A percentile compares a stretch with the other conserved stretches of the same genome.
Conservation (phyloP, 2,113 vertebrate species). For the Desmodus rotundus region DNA sequence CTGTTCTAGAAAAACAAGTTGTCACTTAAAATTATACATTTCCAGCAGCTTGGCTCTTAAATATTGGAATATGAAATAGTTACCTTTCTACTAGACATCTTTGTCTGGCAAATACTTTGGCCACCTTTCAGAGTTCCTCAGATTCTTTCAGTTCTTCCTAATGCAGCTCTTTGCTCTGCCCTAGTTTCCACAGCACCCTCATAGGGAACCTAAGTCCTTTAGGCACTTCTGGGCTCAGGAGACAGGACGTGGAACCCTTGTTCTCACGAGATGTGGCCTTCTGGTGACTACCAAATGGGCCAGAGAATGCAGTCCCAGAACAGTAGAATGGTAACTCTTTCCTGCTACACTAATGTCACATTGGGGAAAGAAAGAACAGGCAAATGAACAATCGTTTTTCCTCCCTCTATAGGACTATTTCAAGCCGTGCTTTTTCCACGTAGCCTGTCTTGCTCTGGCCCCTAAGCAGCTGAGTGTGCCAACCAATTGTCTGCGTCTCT, state of each 20-base stretch:
- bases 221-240: too few species aligned
- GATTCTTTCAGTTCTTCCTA: not conserved
- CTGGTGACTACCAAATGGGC: not conserved
- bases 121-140: not conserved
- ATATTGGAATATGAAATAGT: not conserved
- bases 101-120: not conserved
- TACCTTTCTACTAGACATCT: not conserved
- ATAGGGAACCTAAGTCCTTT: accelerated
- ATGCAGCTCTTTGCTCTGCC: not conserved
- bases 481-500: not conserved
- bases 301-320: not conserved
- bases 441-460: not conserved
- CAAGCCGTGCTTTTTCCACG: not conserved
- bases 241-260: not conserved
- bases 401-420: not conserved
- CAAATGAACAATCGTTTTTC: not conserved
- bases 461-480: not conserved
- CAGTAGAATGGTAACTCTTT: not conserved
- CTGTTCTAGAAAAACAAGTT: not conserved
- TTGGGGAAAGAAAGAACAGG: not conserved
- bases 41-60: not conserved
- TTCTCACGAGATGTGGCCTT: not conserved
- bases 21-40: not conserved
- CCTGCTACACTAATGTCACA: not conserved
- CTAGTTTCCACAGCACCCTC: accelerated